Evolutionary conservation across 1,140 invertebrate genomes (phyloP), one percentile per base, ranked within the genome.

Genomic region (Gonatopus flavifemur): DNA sequence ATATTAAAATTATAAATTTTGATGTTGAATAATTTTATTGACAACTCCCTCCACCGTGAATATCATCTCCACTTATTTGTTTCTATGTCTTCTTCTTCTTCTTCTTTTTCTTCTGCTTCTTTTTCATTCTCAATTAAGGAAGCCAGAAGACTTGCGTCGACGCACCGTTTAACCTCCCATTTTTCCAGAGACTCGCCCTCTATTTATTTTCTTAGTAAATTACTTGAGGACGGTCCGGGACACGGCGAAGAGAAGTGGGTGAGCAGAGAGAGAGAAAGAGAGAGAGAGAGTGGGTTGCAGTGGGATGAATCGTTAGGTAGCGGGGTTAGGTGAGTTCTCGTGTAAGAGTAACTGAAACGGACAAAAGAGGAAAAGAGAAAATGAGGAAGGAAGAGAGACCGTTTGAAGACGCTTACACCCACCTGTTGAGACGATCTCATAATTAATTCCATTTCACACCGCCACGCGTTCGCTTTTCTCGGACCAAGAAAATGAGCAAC

Each of bases 381-480:
- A 38, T 47, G 50, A 31, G 47, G 13, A 10, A 40, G 35, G 19
- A 25, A 30, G 44, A 43, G 55, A 49, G 49, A 51, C 60, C 69
- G 69, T 73, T 62, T 76, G 72, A 76, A 74, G 72, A 74, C 66
- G 66, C 62, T 62, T 68, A 66, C 73, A 74, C 62, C 74, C 74
- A 76, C 74, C 74, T 76, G 74, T 76, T 76, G 74, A 76, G 69
- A 69, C 60, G 63, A 61, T 64, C 66, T 76, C 68, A 75, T 76
- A 76, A 76, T 76, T 76, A 76, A 76, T 76, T 74, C 73, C 64
- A 75, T 76, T 75, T 76, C 66, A 70, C 72, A 73, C 72, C 70
- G 66, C 62, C 66, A 64, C 62, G 62, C 60, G 62, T 55, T 64
- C 44, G 50, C 51, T 54, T 62, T 59, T 42, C 57, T 62, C 49